phyloP scores from a whole-genome alignment of 2,888 invertebrate genomes.

The Tridacna gigas region DNA sequence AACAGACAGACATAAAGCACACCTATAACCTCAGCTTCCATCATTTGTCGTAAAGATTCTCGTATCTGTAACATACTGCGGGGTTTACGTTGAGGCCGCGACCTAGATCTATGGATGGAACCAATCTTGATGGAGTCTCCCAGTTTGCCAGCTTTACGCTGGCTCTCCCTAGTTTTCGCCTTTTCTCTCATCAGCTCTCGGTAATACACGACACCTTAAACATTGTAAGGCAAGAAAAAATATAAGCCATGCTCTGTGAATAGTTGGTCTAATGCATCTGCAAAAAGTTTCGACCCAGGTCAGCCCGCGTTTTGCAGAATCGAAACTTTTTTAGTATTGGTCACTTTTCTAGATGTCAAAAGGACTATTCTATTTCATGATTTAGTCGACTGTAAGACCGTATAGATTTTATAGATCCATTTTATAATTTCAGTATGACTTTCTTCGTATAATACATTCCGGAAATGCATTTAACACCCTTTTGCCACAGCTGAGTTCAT shows the following conservation, averaged over 20 bases:
- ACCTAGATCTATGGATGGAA: slow-evolving; percentile 39
- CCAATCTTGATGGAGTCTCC: slow-evolving; percentile 54
- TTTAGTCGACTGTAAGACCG: no score
- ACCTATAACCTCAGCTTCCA: slow-evolving; percentile 74
- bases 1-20: neutral
- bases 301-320: slow-evolving; percentile 61
- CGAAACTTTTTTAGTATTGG: neutral
- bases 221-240: neutral
- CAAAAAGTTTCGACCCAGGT: slow-evolving; percentile 1
- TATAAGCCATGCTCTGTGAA: neutral
- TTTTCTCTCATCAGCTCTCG: slow-evolving; percentile 81
- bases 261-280: neutral
- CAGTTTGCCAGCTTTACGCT: slow-evolving; percentile 42
- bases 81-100: slow-evolving; percentile 66
- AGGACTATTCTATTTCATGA: no score
- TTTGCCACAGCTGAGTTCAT: no score
- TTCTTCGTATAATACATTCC: no score
- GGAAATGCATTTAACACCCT: no score
- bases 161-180: slow-evolving; percentile 71
- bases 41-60: slow-evolving; percentile 74
- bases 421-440: no score
- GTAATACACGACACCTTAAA: slow-evolving; percentile 78
- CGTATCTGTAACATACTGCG: slow-evolving; percentile 76
- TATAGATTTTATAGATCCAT: no score
- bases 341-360: no score